These are phyloP conservation scores for Cirrhinus molitorella DNA, from an alignment of 2,797 vertebrate species.

Conservation along the genomic window DNA sequence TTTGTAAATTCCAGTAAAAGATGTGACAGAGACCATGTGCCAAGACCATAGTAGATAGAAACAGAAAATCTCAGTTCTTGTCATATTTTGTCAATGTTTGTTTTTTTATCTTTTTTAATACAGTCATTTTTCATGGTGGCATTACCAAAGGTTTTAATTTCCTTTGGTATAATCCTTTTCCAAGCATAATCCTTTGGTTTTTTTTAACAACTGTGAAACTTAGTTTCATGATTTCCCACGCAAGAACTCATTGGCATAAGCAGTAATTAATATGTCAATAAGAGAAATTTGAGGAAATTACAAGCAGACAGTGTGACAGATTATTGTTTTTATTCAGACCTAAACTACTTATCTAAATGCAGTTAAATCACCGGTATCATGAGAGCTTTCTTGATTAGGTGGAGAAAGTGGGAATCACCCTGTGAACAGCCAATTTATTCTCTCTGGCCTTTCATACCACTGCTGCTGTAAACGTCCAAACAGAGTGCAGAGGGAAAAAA, in stretches of 20 bases:
- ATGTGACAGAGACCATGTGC: neutral
- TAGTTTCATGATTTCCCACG: neutral
- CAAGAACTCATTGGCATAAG: neutral
- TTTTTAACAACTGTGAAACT: neutral
- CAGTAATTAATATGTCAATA: neutral
- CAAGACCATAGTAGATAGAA: neutral
- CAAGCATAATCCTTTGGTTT: slow-evolving; percentile 15
- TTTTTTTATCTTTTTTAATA: neutral
- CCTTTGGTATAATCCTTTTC: neutral
- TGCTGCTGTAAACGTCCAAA: neutral
- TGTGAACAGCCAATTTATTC: neutral
- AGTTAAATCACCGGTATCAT: neutral
- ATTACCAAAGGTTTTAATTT: slow-evolving; percentile 67
- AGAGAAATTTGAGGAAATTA: neutral
- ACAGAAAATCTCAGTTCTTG: neutral
- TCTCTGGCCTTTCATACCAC: neutral
- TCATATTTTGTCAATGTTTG: neutral
- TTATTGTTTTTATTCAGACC: neutral
- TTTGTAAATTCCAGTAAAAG: neutral
- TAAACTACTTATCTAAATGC: neutral
- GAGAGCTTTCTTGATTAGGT: neutral
- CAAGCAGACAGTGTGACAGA: neutral
- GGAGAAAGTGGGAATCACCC: neutral
- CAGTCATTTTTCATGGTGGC: neutral
- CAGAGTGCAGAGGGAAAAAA: neutral